Evolutionary conservation across 1,140 invertebrate species (phyloP).

Genomic region (Venustaconcha ellipsiformis): DNA sequence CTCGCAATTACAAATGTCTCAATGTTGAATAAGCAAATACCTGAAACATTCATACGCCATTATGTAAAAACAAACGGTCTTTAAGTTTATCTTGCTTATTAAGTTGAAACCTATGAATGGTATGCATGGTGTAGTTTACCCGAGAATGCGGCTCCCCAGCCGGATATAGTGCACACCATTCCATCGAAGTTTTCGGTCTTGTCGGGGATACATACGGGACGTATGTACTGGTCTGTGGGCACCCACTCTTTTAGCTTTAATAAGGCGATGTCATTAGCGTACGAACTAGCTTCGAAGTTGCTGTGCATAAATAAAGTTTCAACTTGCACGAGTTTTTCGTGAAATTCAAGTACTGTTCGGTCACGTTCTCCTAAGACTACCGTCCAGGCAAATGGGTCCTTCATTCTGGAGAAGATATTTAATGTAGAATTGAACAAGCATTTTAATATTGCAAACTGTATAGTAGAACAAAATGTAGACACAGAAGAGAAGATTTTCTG

Average conservation of each 20-base stretch:
- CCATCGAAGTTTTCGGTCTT: conserved; percentile 2
- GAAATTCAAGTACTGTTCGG: conserved; percentile 20
- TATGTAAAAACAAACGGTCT: too few relatives aligned
- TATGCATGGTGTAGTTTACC: neutral
- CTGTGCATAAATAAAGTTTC: conserved; percentile 22
- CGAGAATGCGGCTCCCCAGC: conserved; percentile 26
- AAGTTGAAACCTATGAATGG: too few relatives aligned
- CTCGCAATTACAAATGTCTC: too few relatives aligned
- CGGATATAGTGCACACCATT: conserved; percentile 20
- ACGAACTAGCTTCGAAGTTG: conserved; percentile 7
- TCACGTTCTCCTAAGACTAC: conserved; percentile 28
- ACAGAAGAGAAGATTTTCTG: too few relatives aligned
- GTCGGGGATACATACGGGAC: conserved; percentile 21
- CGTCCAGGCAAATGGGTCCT: conserved; percentile 13
- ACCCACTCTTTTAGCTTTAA: conserved; percentile 17
- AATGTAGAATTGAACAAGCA: too few relatives aligned
- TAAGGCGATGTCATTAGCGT: conserved; percentile 22
- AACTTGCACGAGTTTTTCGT: conserved; percentile 21
- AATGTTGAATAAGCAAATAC: too few relatives aligned
- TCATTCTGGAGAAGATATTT: conserved; percentile 1
- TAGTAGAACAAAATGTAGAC: too few relatives aligned
- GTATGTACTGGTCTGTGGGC: conserved; percentile 8
- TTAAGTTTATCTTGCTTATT: too few relatives aligned
- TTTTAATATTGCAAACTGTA: too few relatives aligned
- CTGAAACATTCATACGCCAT: too few relatives aligned